phyloP scores from a whole-genome alignment of 2,888 invertebrate species.

The Agrochola lychnidis region DNA sequence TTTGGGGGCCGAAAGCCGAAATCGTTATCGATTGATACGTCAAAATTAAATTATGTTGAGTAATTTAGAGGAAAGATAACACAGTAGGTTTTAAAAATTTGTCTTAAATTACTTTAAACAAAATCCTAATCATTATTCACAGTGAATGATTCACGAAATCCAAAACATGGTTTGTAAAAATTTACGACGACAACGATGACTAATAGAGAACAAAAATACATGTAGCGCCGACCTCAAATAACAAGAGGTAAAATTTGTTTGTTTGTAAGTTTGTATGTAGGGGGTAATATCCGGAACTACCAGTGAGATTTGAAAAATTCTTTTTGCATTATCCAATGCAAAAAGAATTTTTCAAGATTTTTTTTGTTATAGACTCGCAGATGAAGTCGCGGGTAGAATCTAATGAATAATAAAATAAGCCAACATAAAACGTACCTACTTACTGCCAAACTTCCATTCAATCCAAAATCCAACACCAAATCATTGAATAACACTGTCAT shows the following conservation, averaged over 20 bases:
- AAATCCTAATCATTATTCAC: neutral
- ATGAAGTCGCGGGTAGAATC: too few relatives aligned
- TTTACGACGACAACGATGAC: too few relatives aligned
- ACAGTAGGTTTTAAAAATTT: neutral
- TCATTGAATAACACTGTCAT: neutral
- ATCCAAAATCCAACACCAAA: constrained; percentile 2
- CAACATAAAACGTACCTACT: neutral
- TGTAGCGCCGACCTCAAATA: too few relatives aligned
- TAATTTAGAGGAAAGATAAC: too few relatives aligned
- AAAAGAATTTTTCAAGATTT: too few relatives aligned
- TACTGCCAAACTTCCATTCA: neutral
- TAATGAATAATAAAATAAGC: neutral
- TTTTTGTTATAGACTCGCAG: too few relatives aligned
- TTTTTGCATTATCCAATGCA: too few relatives aligned
- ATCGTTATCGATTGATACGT: neutral
- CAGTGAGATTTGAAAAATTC: too few relatives aligned
- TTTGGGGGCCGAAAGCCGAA: constrained; percentile 34
- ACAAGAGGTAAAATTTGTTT: too few relatives aligned
- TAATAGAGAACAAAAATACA: too few relatives aligned
- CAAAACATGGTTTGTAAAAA: neutral
- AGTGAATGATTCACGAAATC: neutral
- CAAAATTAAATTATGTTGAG: neutral
- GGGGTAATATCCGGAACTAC: too few relatives aligned
- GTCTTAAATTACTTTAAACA: neutral
- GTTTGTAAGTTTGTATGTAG: too few relatives aligned